Conservation (phyloP, 2,888 invertebrate genomes). For the Polymixis lichenea region DNA sequence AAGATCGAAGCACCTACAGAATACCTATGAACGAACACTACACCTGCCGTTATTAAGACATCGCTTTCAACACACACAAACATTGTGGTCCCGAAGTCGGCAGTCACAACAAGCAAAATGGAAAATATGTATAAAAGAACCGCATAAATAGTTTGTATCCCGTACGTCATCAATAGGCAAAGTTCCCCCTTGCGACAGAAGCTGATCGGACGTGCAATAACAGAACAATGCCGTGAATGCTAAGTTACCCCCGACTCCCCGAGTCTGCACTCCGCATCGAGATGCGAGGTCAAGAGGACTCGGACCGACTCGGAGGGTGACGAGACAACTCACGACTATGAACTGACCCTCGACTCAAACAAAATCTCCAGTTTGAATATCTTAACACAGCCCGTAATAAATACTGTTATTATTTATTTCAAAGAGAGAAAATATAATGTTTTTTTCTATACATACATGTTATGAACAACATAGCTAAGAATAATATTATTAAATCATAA, state of each 20-base stretch:
- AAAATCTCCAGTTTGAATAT: constrained; percentile 48
- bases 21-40: not conserved
- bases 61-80: not conserved
- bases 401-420: not conserved
- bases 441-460: not conserved
- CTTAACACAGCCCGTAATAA: constrained; percentile 19
- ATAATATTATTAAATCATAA: no score
- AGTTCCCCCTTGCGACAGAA: constrained; percentile 64
- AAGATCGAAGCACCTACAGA: not conserved
- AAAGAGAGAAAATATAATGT: not conserved
- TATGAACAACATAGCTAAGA: not conserved
- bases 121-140: constrained; percentile 18
- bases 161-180: constrained; percentile 55
- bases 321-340: constrained; percentile 33
- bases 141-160: constrained; percentile 33
- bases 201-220: constrained; percentile 78
- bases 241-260: constrained; percentile 75
- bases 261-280: constrained; percentile 55
- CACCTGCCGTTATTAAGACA: not conserved
- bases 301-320: constrained; percentile 51
- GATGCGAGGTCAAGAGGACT: constrained; percentile 67
- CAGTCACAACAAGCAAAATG: constrained; percentile 3
- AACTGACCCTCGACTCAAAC: constrained; percentile 50
- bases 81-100: not conserved
- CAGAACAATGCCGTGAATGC: constrained; percentile 79